A percentile compares a stretch with the other conserved stretches of the same genome.
These are phyloP conservation scores for Drosophila mimetica DNA, from an alignment of 2,888 invertebrate genomes.

Conservation along the genomic window DNA sequence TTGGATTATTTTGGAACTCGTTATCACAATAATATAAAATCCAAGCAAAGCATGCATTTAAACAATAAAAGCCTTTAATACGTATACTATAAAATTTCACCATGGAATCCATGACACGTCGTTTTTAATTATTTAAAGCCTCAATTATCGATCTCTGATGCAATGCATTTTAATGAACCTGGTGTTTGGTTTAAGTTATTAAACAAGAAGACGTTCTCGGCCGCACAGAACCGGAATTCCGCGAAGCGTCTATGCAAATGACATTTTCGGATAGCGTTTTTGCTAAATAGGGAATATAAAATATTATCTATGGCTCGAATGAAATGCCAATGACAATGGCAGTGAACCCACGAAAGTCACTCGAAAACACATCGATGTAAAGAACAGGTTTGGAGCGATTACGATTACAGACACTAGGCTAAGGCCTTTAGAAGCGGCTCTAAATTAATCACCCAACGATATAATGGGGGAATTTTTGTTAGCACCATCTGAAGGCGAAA, in stretches of 20 bases:
- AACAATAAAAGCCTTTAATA: not conserved
- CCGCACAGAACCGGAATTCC: conserved; percentile 31
- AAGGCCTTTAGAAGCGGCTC: conserved; percentile 26
- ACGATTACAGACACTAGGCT: conserved; percentile 23
- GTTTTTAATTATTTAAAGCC: conserved; percentile 42
- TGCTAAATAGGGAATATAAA: conserved; percentile 26
- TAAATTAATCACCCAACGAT: conserved; percentile 39
- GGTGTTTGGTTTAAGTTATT: conserved; percentile 1
- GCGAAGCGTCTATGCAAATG: conserved; percentile 25
- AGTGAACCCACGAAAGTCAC: conserved; percentile 40
- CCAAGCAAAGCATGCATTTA: not conserved
- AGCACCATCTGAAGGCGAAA: not conserved
- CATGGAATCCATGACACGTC: conserved; percentile 35
- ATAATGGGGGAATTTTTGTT: conserved; percentile 27
- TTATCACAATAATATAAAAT: not conserved
- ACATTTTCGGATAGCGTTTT: conserved; percentile 15
- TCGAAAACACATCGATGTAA: conserved; percentile 31
- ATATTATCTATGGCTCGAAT: conserved; percentile 18
- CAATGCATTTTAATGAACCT: conserved; percentile 37
- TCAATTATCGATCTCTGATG: conserved; percentile 23
- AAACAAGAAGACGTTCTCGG: conserved; percentile 9
- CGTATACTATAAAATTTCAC: not conserved
- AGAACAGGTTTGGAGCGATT: conserved; percentile 36
- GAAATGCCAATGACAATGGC: conserved; percentile 33
- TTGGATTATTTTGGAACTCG: conserved; percentile 20